A percentile compares a stretch with the other conserved stretches of the same genome.
Evolutionary conservation across 2,888 invertebrate species (phyloP).

Genomic region (Zaprionus lineosus): DNA sequence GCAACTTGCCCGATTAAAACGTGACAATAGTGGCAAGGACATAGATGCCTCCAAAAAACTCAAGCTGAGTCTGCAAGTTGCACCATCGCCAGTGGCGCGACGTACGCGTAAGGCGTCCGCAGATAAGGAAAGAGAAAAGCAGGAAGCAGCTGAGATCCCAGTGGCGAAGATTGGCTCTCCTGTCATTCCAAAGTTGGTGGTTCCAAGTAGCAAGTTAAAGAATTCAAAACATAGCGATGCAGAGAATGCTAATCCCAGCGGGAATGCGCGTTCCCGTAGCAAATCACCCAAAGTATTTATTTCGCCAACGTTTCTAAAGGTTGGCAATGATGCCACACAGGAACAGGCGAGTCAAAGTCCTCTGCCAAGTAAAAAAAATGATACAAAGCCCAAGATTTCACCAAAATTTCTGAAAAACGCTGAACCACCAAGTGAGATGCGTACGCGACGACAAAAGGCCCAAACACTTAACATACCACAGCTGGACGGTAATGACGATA

Average conservation of each 20-base stretch:
- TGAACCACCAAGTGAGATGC: constrained; percentile 51
- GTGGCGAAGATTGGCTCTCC: constrained; percentile 53
- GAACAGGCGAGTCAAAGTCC: background rate
- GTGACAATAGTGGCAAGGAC: constrained; percentile 6
- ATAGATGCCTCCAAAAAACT: constrained; percentile 31
- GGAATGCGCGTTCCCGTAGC: constrained; percentile 55
- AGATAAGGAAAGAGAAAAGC: constrained; percentile 7
- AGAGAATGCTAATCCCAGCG: constrained; percentile 43
- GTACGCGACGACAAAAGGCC: constrained; percentile 59
- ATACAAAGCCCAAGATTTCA: constrained; percentile 44
- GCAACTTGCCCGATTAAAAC: constrained; percentile 38
- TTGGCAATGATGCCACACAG: constrained; percentile 31
- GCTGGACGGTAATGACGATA: constrained; percentile 85
- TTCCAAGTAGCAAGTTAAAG: constrained; percentile 40
- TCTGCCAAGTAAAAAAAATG: constrained; percentile 22
- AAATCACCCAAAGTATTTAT: constrained; percentile 77
- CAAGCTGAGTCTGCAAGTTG: constrained; percentile 13
- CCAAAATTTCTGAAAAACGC: constrained; percentile 39
- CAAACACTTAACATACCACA: constrained; percentile 82
- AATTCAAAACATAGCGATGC: constrained; percentile 37
- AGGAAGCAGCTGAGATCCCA: constrained; percentile 11
- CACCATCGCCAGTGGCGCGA: constrained; percentile 52
- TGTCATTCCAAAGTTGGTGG: constrained; percentile 66
- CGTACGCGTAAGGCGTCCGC: constrained; percentile 58
- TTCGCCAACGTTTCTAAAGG: constrained; percentile 68